phyloP scores from a whole-genome alignment of 2,797 vertebrate species.

The Dromococcyx pavoninus region DNA sequence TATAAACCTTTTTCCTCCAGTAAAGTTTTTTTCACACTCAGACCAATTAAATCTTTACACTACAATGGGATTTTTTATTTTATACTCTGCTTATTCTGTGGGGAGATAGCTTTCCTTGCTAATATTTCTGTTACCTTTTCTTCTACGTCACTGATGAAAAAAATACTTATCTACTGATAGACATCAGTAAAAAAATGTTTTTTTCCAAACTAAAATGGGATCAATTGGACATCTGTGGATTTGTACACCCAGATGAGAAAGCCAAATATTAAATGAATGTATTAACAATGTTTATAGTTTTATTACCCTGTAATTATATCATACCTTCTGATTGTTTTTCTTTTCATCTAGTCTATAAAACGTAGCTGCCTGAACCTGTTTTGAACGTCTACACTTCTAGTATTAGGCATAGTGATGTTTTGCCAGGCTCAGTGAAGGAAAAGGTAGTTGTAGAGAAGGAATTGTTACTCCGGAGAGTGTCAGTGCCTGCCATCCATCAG shows the following conservation, averaged over 20 bases:
- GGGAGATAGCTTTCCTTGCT: neutral
- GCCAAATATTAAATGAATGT: slow-evolving; percentile 69
- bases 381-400: slow-evolving; percentile 52
- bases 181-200: neutral
- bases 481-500: neutral
- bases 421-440: slow-evolving; percentile 65
- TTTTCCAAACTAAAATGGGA: neutral
- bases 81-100: neutral
- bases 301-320: slow-evolving; percentile 78
- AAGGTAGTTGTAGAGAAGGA: neutral
- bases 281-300: slow-evolving; percentile 74
- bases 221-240: neutral
- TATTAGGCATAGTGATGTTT: slow-evolving; percentile 59
- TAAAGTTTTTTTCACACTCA: neutral
- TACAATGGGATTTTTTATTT: neutral
- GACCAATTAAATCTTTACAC: neutral
- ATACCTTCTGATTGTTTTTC: slow-evolving; percentile 65
- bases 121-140: neutral
- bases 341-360: slow-evolving; percentile 71
- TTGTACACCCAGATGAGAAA: slow-evolving; percentile 34
- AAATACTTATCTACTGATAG: neutral
- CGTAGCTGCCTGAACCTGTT: slow-evolving; percentile 72
- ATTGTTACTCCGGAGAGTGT: neutral
- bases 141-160: neutral
- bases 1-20: neutral